Evolutionary conservation across 2,888 invertebrate genomes (phyloP), one percentile per base, ranked within the genome.

Genomic region (Clepsis dumicolana): DNA sequence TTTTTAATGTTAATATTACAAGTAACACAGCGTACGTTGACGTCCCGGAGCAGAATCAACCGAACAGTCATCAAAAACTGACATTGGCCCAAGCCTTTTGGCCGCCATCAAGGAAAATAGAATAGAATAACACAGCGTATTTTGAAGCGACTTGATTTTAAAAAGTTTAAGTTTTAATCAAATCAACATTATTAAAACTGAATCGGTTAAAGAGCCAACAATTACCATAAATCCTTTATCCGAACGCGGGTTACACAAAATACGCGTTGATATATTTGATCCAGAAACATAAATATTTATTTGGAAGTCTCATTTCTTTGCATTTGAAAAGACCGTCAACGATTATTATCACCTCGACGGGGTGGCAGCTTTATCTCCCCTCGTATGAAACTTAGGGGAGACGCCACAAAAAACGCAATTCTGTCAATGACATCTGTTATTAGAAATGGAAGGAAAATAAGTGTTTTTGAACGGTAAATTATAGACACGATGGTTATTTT

Each of bases 401-500:
- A 57, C 32, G 68, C 27, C 41, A 68, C 63, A 68, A 68, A 67
- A 68, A 68, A 64, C 52, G 53, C 64, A 64, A 68, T 59, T 64
- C 68, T 59, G 53, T 64, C 68, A 53, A 59, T 64, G 63, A 44
- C 68, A 68, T 68, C 63, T 64, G 68, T 68, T 68, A 68, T 68
- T 64, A 64, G 59, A 57, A 41, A 63, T 63, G 41, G 56, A 25
- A 64, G 48, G 48, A 38, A 67, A 44, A 59, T 53, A 41, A 50
- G 29, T n/a, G n/a, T 64, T 59, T 53, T 50, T 68, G 52, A 68
- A 52, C 41, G 62, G 57, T 59, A 44, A 52, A 57, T 56, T 54
- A 62, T 56, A 29, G 32, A 16, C 44, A 38, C 21, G 21, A 38
- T 57, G 24, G 50, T 63, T 57, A 32, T 50, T 16, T n/a, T 4